Percentiles rank a stretch among this genome's conserved stretches.
phyloP scores from a whole-genome alignment of 2,113 vertebrate species.

The Semicossyphus pulcher region DNA sequence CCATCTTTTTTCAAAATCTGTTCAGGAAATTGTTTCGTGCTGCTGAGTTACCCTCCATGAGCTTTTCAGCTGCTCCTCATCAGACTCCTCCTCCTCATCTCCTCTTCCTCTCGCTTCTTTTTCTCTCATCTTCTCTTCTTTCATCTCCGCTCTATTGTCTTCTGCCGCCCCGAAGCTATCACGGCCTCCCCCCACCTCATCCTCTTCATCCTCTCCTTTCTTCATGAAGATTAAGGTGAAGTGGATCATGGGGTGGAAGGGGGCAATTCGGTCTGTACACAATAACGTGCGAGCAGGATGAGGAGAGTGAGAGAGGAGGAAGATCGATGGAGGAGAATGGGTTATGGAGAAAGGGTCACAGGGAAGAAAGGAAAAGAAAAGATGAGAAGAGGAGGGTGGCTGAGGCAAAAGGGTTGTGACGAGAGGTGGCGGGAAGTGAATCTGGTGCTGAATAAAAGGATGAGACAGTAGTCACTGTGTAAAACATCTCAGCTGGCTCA shows the following conservation, averaged over 20 bases:
- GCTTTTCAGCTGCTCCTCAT: conserved; percentile 15
- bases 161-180: conserved; percentile 12
- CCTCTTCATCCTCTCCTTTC: conserved; percentile 31
- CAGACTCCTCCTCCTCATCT: conserved; percentile 8
- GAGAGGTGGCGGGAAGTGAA: background rate
- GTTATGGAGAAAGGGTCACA: background rate
- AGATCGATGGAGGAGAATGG: conserved; percentile 31
- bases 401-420: background rate
- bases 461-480: conserved; percentile 8
- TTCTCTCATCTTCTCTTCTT: conserved; percentile 45
- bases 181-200: background rate
- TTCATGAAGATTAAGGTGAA: conserved; percentile 68
- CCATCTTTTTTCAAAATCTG: conserved; percentile 26
- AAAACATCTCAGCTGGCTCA: conserved; percentile 16
- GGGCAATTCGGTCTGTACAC: conserved; percentile 36
- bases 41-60: conserved; percentile 34
- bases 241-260: conserved; percentile 26
- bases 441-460: conserved; percentile 12
- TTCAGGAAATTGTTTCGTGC: conserved; percentile 29
- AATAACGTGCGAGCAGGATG: conserved; percentile 12
- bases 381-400: background rate
- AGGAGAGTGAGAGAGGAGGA: background rate
- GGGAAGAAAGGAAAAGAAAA: background rate
- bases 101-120: conserved; percentile 2
- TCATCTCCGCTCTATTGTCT: conserved; percentile 51